These are phyloP conservation scores for Pseudeuparius sepicola DNA, from an alignment of 2,888 invertebrate species.

Conservation along the genomic window DNA sequence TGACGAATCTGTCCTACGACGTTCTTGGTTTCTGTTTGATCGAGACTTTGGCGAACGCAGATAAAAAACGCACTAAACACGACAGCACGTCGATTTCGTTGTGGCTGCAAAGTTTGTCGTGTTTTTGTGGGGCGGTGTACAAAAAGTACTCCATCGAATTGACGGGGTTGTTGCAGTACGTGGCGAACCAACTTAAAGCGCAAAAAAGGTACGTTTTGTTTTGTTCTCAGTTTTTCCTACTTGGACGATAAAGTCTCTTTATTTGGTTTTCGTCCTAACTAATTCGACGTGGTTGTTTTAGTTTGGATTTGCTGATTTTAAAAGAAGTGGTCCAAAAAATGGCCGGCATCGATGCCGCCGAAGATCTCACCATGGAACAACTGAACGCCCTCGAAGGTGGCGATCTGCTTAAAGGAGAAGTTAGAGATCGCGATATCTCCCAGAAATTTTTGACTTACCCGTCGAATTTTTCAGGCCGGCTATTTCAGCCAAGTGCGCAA, in stretches of 20 bases:
- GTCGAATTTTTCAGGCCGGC: conserved; percentile 70
- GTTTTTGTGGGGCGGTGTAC: conserved; percentile 92
- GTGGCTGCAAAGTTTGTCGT: conserved; percentile 90
- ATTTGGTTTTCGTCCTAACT: conserved; percentile 3
- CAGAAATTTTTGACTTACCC: too few species aligned
- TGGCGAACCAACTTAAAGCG: conserved; percentile 92
- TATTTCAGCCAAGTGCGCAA: conserved; percentile 96
- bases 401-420: conserved; percentile 88
- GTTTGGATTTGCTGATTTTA: conserved; percentile 82
- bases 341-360: conserved; percentile 96
- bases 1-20: conserved; percentile 91
- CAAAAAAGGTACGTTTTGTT: conserved; percentile 67
- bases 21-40: conserved; percentile 92
- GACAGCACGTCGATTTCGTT: conserved; percentile 86
- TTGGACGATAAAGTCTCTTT: background rate
- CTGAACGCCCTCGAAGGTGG: conserved; percentile 96
- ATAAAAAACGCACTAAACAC: conserved; percentile 68
- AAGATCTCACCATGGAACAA: conserved; percentile 94
- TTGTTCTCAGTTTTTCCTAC: too few species aligned
- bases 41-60: conserved; percentile 77
- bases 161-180: conserved; percentile 90
- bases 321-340: conserved; percentile 99
- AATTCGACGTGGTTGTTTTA: conserved; percentile 41
- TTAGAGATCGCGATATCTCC: too few species aligned
- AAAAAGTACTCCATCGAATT: conserved; percentile 96